Conservation (phyloP, 1,140 invertebrate genomes). For the Neodiprion virginianus region DNA sequence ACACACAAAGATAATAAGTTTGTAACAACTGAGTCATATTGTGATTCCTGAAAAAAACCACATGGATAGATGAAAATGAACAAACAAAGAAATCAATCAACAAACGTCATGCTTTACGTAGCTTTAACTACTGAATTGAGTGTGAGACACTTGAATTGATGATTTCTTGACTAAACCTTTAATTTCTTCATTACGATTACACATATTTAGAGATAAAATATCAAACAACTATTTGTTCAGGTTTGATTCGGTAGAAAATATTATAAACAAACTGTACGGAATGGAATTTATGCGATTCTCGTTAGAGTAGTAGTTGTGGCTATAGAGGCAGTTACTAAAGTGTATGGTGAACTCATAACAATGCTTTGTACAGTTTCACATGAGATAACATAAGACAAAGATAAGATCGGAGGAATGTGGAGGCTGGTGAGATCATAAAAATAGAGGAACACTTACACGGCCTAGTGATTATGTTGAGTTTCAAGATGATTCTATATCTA, state of each 20-base stretch:
- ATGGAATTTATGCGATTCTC: too few species aligned
- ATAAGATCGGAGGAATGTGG: neutral
- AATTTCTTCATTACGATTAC: too few species aligned
- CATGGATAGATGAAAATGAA: neutral
- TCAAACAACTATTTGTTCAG: too few species aligned
- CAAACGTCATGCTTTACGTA: constrained; percentile 1
- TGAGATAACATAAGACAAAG: neutral
- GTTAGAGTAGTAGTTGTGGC: too few species aligned
- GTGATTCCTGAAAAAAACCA: neutral
- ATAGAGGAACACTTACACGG: neutral
- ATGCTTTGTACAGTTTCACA: neutral
- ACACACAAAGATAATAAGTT: neutral
- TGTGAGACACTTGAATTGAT: too few species aligned
- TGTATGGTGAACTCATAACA: neutral
- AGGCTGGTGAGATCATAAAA: neutral
- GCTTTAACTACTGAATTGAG: neutral
- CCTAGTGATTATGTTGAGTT: too few species aligned
- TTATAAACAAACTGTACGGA: too few species aligned
- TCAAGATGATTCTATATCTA: too few species aligned
- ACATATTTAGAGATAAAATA: too few species aligned
- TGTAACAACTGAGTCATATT: neutral
- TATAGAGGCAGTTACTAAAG: too few species aligned
- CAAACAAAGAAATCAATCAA: neutral
- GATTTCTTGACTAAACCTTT: too few species aligned
- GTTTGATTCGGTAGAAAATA: too few species aligned